These are phyloP conservation scores for Metridium senile DNA, from an alignment of 92 coral and sea anemone species.

Conservation along the genomic window DNA sequence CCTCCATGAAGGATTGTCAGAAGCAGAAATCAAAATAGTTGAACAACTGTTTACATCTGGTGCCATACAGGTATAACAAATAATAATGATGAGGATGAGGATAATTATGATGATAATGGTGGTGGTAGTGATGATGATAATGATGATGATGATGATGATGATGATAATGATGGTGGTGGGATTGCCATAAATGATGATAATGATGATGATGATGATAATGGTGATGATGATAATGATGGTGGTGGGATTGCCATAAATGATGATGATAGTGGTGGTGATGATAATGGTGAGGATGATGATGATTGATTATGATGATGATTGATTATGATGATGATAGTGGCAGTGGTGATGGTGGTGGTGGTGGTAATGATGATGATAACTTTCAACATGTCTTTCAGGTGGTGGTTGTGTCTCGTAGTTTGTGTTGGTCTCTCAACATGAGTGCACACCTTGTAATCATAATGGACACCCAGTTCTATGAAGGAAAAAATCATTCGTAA, in stretches of 20 bases:
- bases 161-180: not conserved
- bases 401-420: constrained; percentile 92
- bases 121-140: not conserved
- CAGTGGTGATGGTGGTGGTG: not conserved
- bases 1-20: constrained; percentile 98
- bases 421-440: constrained; percentile 93
- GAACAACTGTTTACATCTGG: constrained; percentile 97
- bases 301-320: not conserved
- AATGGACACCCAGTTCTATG: constrained; percentile 97
- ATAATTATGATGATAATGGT: not conserved
- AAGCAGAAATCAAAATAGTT: constrained; percentile 80
- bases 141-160: not conserved
- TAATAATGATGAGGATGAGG: not conserved
- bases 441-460: constrained; percentile 90
- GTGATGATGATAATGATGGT: constrained; percentile 1
- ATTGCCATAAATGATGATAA: not conserved
- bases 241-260: not conserved
- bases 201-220: not conserved
- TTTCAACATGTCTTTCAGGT: constrained; percentile 76
- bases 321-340: not conserved
- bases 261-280: not conserved
- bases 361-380: not conserved
- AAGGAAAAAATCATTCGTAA: constrained; percentile 98
- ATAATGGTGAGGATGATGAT: not conserved
- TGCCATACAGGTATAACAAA: constrained; percentile 85